A percentile compares a stretch with the other conserved stretches of the same genome.
Evolutionary conservation across 2,888 invertebrate genomes (phyloP).

Genomic region (Dysmachus trigonus): DNA sequence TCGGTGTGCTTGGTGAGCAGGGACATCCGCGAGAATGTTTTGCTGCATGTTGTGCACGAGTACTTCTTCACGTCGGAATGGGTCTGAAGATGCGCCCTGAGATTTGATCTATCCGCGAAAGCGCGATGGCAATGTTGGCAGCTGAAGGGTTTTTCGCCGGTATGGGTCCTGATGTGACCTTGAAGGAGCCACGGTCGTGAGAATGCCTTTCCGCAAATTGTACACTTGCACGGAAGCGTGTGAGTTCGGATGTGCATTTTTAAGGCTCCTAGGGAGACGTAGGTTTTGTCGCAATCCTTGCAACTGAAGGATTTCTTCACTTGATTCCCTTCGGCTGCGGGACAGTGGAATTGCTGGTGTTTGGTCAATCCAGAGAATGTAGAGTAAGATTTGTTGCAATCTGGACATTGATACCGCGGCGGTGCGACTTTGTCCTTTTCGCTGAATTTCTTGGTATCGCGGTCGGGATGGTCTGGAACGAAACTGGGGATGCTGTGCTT

Average conservation of each 20-base stretch:
- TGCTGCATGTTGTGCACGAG: constrained; percentile 90
- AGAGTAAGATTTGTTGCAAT: constrained; percentile 94
- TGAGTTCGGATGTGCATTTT: constrained; percentile 99
- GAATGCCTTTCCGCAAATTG: constrained; percentile 96
- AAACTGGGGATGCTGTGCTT: constrained; percentile 54
- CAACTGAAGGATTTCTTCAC: constrained; percentile 94
- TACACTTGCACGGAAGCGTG: constrained; percentile 96
- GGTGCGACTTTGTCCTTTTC: constrained; percentile 60
- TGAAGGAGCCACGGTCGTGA: constrained; percentile 97
- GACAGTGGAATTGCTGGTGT: constrained; percentile 96
- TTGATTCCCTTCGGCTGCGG: constrained; percentile 82
- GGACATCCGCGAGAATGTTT: constrained; percentile 97
- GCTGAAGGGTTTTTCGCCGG: constrained; percentile 97
- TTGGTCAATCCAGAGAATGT: constrained; percentile 97
- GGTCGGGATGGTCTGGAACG: neutral
- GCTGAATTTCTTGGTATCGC: neutral
- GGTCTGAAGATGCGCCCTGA: constrained; percentile 96
- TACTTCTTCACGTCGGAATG: constrained; percentile 98
- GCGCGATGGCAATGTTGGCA: constrained; percentile 95
- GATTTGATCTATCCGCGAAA: constrained; percentile 96
- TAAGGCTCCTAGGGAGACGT: constrained; percentile 92
- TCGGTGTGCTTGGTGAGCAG: constrained; percentile 93
- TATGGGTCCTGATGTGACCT: constrained; percentile 97
- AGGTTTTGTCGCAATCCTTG: constrained; percentile 96
- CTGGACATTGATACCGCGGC: constrained; percentile 88